Conservation (phyloP, 2,888 invertebrate genomes). For the Chouioia cunea region DNA sequence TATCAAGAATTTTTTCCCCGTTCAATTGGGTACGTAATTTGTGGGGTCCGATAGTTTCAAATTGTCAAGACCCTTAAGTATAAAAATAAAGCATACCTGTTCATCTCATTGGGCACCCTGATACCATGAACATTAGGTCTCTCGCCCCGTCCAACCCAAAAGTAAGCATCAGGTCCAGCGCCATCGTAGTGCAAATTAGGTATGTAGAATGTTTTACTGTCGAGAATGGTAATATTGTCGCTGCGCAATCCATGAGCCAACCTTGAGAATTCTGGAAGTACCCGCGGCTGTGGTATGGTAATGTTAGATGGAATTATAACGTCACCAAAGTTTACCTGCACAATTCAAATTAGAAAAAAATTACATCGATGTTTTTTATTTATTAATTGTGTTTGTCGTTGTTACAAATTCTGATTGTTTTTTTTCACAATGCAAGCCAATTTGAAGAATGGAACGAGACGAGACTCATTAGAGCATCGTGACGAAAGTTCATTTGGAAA, state of each 20-base stretch:
- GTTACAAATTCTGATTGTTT: no score
- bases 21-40: no score
- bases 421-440: no score
- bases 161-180: conserved; percentile 91
- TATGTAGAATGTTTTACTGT: conserved; percentile 92
- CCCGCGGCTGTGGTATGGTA: conserved; percentile 84
- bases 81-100: conserved; percentile 70
- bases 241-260: conserved; percentile 90
- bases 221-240: conserved; percentile 90
- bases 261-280: conserved; percentile 87
- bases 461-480: no score
- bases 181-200: conserved; percentile 94
- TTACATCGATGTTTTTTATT: not conserved
- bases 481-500: no score
- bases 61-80: no score
- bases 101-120: conserved; percentile 92
- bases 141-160: conserved; percentile 92
- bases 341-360: conserved; percentile 47
- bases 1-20: no score
- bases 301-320: conserved; percentile 83
- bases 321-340: conserved; percentile 91
- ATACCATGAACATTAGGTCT: conserved; percentile 85
- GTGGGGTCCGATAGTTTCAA: no score
- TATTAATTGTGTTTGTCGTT: no score
- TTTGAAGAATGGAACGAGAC: no score